Conservation (phyloP, 2,797 vertebrate species). For the Fundulus diaphanus region DNA sequence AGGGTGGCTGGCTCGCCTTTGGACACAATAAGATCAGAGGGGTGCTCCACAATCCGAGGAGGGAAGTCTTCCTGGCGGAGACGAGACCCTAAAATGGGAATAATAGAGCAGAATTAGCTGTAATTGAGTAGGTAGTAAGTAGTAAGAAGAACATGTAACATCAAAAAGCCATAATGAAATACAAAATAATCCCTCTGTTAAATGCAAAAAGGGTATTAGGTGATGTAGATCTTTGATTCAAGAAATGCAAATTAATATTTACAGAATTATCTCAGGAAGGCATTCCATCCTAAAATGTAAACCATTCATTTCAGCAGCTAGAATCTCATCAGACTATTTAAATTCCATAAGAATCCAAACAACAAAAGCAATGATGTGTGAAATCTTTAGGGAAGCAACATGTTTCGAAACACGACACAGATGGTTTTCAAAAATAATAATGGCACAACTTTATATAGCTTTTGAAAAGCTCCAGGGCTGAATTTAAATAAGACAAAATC, state of each 20-base stretch:
- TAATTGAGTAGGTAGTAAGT: slow-evolving; percentile 24
- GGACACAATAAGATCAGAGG: slow-evolving; percentile 94
- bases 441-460: neutral
- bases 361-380: slow-evolving; percentile 18
- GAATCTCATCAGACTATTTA: slow-evolving; percentile 29
- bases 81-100: slow-evolving; percentile 85
- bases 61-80: slow-evolving; percentile 96
- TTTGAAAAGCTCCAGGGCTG: slow-evolving; percentile 24
- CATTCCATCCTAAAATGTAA: slow-evolving; percentile 45
- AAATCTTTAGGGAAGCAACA: slow-evolving; percentile 40
- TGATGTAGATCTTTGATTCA: neutral
- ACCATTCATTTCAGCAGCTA: slow-evolving; percentile 53
- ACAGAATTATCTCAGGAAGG: slow-evolving; percentile 66
- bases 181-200: slow-evolving; percentile 28
- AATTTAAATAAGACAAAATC: slow-evolving; percentile 42
- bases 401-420: neutral
- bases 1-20: slow-evolving; percentile 95
- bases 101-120: slow-evolving; percentile 3
- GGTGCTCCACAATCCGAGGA: slow-evolving; percentile 94
- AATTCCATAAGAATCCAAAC: neutral
- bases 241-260: neutral
- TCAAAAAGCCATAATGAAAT: slow-evolving; percentile 19
- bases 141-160: slow-evolving; percentile 29
- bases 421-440: neutral
- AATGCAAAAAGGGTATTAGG: neutral